A percentile compares a stretch with the other conserved stretches of the same genome.
Evolutionary conservation across 2,888 invertebrate genomes (phyloP).

Genomic region (Cacoxenus indagator): DNA sequence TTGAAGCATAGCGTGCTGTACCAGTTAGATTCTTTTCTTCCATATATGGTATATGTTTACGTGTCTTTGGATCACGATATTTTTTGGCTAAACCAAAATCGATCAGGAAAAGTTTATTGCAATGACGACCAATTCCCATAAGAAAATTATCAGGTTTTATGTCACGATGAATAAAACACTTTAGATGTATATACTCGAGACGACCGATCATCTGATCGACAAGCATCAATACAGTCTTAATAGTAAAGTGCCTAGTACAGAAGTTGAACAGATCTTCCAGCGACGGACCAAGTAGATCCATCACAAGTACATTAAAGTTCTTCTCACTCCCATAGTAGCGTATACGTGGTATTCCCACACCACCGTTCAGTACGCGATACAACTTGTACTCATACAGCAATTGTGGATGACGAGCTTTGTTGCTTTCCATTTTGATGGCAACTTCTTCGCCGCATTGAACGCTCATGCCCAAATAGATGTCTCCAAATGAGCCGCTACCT

Average conservation of each 20-base stretch:
- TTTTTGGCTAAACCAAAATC: constrained; percentile 99
- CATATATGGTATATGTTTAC: constrained; percentile 93
- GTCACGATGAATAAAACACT: constrained; percentile 98
- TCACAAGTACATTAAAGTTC: constrained; percentile 97
- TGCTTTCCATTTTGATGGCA: constrained; percentile 95
- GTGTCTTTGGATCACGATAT: constrained; percentile 90
- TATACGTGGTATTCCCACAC: constrained; percentile 94
- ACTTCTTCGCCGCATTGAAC: constrained; percentile 94
- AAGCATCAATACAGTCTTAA: constrained; percentile 99
- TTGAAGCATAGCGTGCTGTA: constrained; percentile 96
- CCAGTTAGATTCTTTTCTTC: constrained; percentile 96
- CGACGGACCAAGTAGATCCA: constrained; percentile 97
- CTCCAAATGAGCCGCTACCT: constrained; percentile 94
- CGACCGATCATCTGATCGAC: constrained; percentile 92
- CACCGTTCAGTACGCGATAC: constrained; percentile 96
- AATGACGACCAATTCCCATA: constrained; percentile 96
- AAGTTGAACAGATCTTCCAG: constrained; percentile 98
- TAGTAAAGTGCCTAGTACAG: constrained; percentile 96
- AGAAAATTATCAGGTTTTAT: constrained; percentile 97
- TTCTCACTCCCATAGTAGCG: constrained; percentile 93
- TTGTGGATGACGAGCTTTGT: constrained; percentile 96
- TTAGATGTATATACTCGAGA: constrained; percentile 96
- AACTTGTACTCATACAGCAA: constrained; percentile 97
- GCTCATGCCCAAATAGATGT: constrained; percentile 94
- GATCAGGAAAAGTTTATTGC: constrained; percentile 97